Evolutionary conservation across 2,797 vertebrate species (phyloP).

Genomic region (Gallinago stenura): DNA sequence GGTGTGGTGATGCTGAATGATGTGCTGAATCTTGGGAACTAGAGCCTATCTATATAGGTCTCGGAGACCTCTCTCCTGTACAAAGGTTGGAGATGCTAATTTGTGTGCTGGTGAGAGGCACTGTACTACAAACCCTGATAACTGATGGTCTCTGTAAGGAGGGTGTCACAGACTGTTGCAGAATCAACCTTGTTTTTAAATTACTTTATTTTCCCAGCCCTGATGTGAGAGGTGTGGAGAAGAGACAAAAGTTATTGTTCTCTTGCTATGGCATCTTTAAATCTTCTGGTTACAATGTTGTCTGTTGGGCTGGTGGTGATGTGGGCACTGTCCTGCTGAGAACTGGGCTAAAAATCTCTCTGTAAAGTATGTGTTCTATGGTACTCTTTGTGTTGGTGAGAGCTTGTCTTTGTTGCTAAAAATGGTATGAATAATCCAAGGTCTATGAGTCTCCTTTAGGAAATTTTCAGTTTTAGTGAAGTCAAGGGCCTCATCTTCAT

Average conservation of each 20-base stretch:
- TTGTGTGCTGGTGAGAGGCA: neutral
- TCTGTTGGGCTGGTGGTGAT: neutral
- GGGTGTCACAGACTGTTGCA: neutral
- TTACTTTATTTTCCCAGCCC: neutral
- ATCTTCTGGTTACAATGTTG: neutral
- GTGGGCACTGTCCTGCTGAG: neutral
- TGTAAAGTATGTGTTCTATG: neutral
- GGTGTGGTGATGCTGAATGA: neutral
- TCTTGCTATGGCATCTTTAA: neutral
- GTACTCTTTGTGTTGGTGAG: neutral
- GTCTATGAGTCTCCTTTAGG: neutral
- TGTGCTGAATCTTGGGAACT: neutral
- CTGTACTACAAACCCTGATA: neutral
- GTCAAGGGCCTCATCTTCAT: neutral
- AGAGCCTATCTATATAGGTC: neutral
- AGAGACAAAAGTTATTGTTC: neutral
- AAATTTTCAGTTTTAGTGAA: neutral
- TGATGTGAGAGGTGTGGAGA: neutral
- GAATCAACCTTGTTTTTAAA: neutral
- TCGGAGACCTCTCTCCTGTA: neutral
- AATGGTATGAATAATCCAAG: neutral
- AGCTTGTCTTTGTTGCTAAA: neutral
- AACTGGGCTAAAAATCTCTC: neutral
- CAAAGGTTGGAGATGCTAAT: neutral
- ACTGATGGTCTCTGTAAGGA: neutral